These are phyloP conservation scores for Corvus hawaiiensis DNA, from an alignment of 2,113 vertebrate species.

Conservation along the genomic window DNA sequence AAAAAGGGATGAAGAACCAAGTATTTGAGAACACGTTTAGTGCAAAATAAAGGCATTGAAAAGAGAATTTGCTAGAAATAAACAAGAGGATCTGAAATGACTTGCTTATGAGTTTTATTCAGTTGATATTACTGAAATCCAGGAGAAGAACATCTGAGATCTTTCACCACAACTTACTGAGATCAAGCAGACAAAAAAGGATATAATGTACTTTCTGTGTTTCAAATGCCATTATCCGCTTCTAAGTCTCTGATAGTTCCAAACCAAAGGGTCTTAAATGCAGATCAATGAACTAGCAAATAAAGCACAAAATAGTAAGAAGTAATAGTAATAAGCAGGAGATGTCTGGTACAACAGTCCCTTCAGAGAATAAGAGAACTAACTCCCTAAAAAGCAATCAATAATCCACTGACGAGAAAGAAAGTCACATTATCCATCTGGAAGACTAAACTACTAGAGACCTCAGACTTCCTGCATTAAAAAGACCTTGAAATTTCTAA, in stretches of 20 bases:
- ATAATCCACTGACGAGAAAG: background rate
- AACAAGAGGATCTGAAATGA: background rate
- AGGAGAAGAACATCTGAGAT: background rate
- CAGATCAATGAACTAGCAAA: background rate
- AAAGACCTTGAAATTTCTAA: conserved; percentile 1
- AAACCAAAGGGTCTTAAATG: background rate
- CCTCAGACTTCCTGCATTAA: background rate
- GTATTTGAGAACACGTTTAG: background rate
- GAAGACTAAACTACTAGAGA: background rate
- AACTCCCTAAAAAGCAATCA: background rate
- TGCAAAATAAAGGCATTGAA: background rate
- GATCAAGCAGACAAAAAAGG: background rate
- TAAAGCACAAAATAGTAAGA: background rate
- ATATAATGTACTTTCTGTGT: background rate
- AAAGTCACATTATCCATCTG: background rate
- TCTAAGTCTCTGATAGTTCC: background rate
- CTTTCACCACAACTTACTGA: background rate
- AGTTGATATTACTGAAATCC: background rate
- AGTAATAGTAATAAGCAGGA: background rate
- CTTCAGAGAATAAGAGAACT: background rate
- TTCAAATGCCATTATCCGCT: background rate
- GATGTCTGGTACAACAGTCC: background rate
- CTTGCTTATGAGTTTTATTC: background rate
- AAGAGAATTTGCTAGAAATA: background rate
- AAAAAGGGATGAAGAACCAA: background rate